Evolutionary conservation across 53 echinoderm and acorn worm genomes (phyloP), one percentile per base, ranked within the genome.

Genomic region (Holothuria scabra): DNA sequence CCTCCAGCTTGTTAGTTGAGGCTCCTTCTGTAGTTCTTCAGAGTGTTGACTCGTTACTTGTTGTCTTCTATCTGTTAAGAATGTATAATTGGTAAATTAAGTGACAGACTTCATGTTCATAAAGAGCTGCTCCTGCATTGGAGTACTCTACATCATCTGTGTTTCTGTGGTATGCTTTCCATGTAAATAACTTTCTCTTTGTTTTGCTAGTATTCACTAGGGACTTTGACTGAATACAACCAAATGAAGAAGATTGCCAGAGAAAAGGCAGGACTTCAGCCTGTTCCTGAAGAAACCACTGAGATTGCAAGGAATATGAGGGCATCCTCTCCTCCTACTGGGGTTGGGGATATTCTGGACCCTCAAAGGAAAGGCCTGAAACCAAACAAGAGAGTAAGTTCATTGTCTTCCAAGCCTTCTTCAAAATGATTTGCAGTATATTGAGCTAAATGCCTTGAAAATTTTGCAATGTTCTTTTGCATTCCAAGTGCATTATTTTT

Each of bases 261-360:
- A 59, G 89, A 90, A 34, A 81, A 63, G 8, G 92, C 60, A 8
- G 90, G 81, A 34, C 83, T 97, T 23, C 87, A 88, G 2, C 64
- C 90, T 0, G 84, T 94, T 20, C 78, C 87, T 31, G 97, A 97
- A 74, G 97, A 97, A 81, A 94, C 94, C 23, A 83, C 94, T 37
- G 84, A 87, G 28, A 81, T 97, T 57, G 93, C 97, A 25, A 97
- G 92, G 87, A 94, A 90, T 57, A 92, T 97, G 94, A 92, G 97
- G 66, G 97, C 97, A 1, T 94, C 94, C 14, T 97, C 97, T 30
- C 97, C 97, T 37, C 97, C 97, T n/a, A 89, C 94, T 33, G 94
- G 92, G 66, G 87, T 92, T 12, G 94, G 90, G 55, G 97, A 97
- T 49, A 90, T 92, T 49, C 76, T 97, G 56, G 94, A 97, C 67